These are phyloP conservation scores for Notospermus geniculatus DNA, from an alignment of 1,140 invertebrate genomes.

Conservation along the genomic window DNA sequence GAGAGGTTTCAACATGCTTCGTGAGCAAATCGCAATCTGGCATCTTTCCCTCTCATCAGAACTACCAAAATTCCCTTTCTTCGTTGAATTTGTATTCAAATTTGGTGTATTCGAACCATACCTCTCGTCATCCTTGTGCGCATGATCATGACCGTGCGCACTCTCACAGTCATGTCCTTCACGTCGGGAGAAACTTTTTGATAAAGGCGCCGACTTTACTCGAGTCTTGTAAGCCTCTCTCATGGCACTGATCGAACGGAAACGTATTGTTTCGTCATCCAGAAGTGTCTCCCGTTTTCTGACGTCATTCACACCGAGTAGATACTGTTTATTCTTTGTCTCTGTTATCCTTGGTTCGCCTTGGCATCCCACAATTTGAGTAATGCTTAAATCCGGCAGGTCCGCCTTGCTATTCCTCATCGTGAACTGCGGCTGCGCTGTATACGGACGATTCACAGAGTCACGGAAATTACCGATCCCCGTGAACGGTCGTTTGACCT, in stretches of 20 bases:
- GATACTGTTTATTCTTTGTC: neutral
- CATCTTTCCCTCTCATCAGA: no score
- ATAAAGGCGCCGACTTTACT: neutral
- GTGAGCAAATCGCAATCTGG: neutral
- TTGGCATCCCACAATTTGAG: neutral
- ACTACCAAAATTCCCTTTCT: no score
- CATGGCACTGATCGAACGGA: slow-evolving; percentile 13
- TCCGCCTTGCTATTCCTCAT: neutral
- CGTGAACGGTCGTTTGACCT: neutral
- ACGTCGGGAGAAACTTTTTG: neutral
- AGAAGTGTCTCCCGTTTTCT: slow-evolving; percentile 7
- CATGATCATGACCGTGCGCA: neutral
- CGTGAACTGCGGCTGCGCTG: neutral
- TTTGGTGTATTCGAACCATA: neutral
- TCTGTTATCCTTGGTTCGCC: neutral
- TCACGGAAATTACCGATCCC: slow-evolving; percentile 5
- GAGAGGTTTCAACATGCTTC: slow-evolving; percentile 8
- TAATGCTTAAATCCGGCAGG: slow-evolving; percentile 3
- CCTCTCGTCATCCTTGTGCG: neutral
- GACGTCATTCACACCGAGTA: neutral
- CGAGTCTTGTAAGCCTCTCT: slow-evolving; percentile 11
- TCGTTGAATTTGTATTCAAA: no score
- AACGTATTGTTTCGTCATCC: slow-evolving; percentile 12
- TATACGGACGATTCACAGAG: neutral
- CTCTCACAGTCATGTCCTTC: neutral